Percentiles rank a stretch among this genome's conserved stretches.
These are phyloP conservation scores for Crocidura indochinensis DNA, from an alignment of 2,797 vertebrate species.

Conservation along the genomic window DNA sequence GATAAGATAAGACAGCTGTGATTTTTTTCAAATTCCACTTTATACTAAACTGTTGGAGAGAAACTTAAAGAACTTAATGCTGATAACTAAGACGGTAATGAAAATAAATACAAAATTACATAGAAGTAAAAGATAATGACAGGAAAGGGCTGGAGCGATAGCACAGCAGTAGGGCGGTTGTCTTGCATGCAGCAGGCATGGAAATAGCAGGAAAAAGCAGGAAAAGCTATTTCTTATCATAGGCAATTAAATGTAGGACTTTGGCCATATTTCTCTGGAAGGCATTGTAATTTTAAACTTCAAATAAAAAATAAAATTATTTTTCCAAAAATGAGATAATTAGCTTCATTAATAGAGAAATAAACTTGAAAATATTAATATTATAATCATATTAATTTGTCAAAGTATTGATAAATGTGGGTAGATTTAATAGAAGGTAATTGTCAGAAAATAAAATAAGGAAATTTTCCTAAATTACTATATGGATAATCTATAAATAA, in stretches of 20 bases:
- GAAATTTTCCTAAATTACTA: constrained; percentile 1
- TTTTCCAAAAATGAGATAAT: constrained; percentile 12
- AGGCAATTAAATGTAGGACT: neutral
- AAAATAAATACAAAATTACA: no score
- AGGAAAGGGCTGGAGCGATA: no score
- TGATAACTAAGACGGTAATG: no score
- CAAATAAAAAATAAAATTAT: constrained; percentile 27
- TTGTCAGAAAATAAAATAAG: neutral
- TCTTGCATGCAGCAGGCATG: no score
- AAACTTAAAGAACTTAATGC: no score
- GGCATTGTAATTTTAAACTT: neutral
- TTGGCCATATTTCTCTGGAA: neutral
- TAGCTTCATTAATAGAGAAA: neutral
- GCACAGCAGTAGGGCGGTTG: no score
- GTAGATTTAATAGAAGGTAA: neutral
- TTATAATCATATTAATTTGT: neutral
- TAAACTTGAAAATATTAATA: neutral
- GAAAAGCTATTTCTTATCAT: neutral
- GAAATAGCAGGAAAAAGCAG: no score
- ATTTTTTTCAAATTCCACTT: no score
- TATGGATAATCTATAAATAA: constrained; percentile 15
- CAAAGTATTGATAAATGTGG: neutral
- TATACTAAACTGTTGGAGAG: no score
- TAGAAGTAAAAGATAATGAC: constrained; percentile 3
- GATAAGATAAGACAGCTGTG: no score